Base-by-base conservation (phyloP, 2,888 invertebrate species). In the Kryphioiulus occultus region DNA sequence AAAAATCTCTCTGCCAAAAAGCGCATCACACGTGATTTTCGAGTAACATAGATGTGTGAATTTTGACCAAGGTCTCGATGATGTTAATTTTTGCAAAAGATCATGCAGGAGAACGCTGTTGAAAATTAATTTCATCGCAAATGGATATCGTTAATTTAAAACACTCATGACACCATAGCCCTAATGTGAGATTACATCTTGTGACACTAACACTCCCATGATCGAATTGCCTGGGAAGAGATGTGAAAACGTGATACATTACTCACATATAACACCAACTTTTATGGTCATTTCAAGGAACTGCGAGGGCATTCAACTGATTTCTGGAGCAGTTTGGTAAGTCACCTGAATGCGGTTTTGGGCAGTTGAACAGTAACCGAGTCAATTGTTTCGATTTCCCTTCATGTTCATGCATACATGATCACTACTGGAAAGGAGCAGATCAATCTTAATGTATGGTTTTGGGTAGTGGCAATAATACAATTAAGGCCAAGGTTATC, bases 241-340 rank as follows among this genome's bases (percentile, higher is more conserved):
- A 78, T 78, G 78, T 78, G 30, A 78, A 78, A 78, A 78, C 26
- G 78, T 78, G 78, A 7, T 78, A 78, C 30, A 30, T n/a, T n/a
- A n/a, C n/a, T n/a, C n/a, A n/a, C n/a, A n/a, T n/a, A n/a, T 78
- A 10, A 78, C 15, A 78, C 3, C 26, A 0, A 30, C 15, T 30
- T 78, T 30, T 30, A 78, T 78, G 30, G 9, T 78, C 12, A 78
- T 78, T 30, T 78, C 78, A 26, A 78, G 78, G 78, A 78, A 78
- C 78, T 78, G 78, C 26, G 12, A 78, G 78, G 78, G 78, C 78
- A 78, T 78, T 78, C 78, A 78, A 78, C 78, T 78, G 30, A 78
- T 26, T 30, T 78, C 78, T 78, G 78, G 78, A 26, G 26, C 78
- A 78, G 30, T 30, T 78, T 30, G 26, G 78, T 78, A 30, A 78